Evolutionary conservation across 2,888 invertebrate genomes (phyloP).

Genomic region (Ariolimax columbianus): DNA sequence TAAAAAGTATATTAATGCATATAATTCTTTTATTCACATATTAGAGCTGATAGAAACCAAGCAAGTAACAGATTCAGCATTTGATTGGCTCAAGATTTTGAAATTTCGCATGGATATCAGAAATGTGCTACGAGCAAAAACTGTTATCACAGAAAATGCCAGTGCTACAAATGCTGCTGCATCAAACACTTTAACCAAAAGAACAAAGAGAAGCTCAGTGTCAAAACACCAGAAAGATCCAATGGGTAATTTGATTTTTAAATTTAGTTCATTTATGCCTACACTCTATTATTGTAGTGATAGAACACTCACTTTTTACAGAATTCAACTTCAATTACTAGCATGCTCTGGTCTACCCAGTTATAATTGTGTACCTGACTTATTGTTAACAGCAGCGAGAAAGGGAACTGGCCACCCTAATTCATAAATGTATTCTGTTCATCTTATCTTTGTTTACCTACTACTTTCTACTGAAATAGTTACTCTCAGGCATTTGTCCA

Average conservation of each 20-base stretch:
- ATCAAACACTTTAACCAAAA: constrained; percentile 15
- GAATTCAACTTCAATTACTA: too few relatives aligned
- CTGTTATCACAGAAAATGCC: constrained; percentile 65
- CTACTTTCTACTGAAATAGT: too few relatives aligned
- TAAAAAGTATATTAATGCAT: background rate
- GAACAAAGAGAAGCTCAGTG: constrained; percentile 18
- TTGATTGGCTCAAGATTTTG: constrained; percentile 75
- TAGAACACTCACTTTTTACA: too few relatives aligned
- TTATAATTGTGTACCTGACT: too few relatives aligned
- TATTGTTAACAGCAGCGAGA: too few relatives aligned
- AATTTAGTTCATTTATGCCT: too few relatives aligned
- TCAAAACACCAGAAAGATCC: constrained; percentile 41
- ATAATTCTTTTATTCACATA: background rate
- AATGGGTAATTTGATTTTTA: constrained; percentile 28
- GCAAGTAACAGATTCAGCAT: constrained; percentile 56
- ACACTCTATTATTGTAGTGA: too few relatives aligned
- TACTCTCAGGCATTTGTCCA: too few relatives aligned
- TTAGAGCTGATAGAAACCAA: constrained; percentile 40
- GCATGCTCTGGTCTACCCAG: too few relatives aligned
- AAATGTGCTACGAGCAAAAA: constrained; percentile 74
- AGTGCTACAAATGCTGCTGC: constrained; percentile 25
- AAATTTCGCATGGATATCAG: constrained; percentile 76
- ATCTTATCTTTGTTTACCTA: too few relatives aligned
- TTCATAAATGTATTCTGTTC: too few relatives aligned
- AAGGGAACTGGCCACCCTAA: too few relatives aligned